These are phyloP conservation scores for Poeciliopsis retropinna DNA, from an alignment of 2,113 vertebrate genomes.

Conservation along the genomic window DNA sequence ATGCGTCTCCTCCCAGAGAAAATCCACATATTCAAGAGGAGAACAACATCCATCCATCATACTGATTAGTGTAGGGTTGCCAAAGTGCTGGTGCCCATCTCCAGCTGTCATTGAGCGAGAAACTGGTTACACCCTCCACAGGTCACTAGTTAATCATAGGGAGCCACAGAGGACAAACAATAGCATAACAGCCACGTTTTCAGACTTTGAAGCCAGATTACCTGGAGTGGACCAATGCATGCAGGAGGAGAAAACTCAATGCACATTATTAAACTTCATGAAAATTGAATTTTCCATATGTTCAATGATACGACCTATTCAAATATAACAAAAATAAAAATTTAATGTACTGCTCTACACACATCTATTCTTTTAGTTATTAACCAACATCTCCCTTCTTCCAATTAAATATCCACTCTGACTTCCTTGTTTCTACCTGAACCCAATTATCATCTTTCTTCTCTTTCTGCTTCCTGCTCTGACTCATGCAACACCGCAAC, in stretches of 20 bases:
- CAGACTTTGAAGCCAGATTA: background rate
- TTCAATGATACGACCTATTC: background rate
- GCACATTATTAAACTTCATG: background rate
- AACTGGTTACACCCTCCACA: background rate
- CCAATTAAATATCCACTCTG: too few relatives aligned
- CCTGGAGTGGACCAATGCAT: background rate
- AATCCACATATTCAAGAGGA: too few relatives aligned
- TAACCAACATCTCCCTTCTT: background rate
- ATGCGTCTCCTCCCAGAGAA: too few relatives aligned
- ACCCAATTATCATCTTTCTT: background rate
- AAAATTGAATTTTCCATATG: background rate
- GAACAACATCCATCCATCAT: background rate
- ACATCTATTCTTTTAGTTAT: background rate
- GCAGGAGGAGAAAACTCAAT: background rate
- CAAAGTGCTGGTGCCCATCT: too few relatives aligned
- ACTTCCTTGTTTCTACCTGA: background rate
- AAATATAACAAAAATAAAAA: background rate
- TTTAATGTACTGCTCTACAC: too few relatives aligned
- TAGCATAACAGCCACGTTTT: background rate
- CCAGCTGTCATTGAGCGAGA: background rate
- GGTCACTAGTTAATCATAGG: background rate
- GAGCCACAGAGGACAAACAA: background rate
- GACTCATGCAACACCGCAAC: slow-evolving; percentile 17
- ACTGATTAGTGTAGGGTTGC: too few relatives aligned
- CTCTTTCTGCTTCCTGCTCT: slow-evolving; percentile 5